Conservation (phyloP, 2,888 invertebrate species). For the Platypus cylindrus region DNA sequence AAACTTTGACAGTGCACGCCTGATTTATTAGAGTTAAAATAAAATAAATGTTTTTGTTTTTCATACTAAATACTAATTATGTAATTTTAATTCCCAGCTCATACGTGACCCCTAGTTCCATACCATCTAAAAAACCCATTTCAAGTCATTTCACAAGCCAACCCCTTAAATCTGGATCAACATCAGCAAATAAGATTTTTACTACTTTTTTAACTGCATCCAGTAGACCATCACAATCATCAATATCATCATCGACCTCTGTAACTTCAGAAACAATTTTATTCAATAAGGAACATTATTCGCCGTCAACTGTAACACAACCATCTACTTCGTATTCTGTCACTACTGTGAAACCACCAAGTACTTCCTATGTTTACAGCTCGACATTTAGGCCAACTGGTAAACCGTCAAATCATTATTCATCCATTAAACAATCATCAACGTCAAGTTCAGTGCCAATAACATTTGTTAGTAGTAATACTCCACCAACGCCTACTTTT, state of each 20-base stretch:
- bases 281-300: too few relatives aligned
- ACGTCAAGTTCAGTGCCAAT: conserved; percentile 10
- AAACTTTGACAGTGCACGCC: too few relatives aligned
- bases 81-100: conserved; percentile 8
- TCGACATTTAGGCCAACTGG: conserved; percentile 9
- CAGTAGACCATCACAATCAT: conserved; percentile 34
- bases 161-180: conserved; percentile 34
- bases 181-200: conserved; percentile 36
- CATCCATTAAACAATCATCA: too few relatives aligned
- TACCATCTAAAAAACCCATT: conserved; percentile 29
- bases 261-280: too few relatives aligned
- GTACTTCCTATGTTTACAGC: conserved; percentile 31
- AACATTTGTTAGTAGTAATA: conserved; percentile 11
- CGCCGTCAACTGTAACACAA: conserved; percentile 10
- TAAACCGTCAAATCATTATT: conserved; percentile 10
- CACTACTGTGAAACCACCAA: conserved; percentile 30
- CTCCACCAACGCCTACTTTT: conserved; percentile 5
- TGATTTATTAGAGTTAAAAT: too few relatives aligned
- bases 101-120: conserved; percentile 10
- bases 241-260: conserved; percentile 3
- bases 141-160: too few relatives aligned
- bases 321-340: conserved; percentile 27
- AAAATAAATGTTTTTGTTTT: too few relatives aligned
- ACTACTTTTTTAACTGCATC: conserved; percentile 27
- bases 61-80: neutral